Conservation (phyloP, 2,797 vertebrate genomes). For the Malacoctenus gilli region DNA sequence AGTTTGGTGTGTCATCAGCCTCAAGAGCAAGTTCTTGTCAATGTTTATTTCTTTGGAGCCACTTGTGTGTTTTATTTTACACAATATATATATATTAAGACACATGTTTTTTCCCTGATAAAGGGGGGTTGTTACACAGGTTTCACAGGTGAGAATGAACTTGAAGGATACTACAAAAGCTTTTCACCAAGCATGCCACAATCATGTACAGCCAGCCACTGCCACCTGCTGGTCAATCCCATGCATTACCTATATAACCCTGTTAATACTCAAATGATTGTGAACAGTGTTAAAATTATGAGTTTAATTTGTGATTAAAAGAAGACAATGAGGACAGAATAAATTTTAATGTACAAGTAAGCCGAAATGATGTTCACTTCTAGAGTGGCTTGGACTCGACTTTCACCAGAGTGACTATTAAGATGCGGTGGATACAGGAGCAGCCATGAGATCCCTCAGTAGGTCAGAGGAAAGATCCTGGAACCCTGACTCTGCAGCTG, state of each 20-base stretch:
- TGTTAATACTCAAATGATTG: not conserved
- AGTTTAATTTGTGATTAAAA: not conserved
- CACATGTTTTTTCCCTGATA: no score
- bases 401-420: constrained; percentile 38
- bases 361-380: constrained; percentile 6
- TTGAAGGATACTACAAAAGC: not conserved
- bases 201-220: constrained; percentile 43
- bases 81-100: no score
- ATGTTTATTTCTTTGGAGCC: no score
- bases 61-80: no score
- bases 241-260: constrained; percentile 26
- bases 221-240: constrained; percentile 70
- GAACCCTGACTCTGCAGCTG: constrained; percentile 76
- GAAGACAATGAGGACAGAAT: not conserved
- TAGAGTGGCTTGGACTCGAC: no score
- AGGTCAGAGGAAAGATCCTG: constrained; percentile 71
- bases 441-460: constrained; percentile 67
- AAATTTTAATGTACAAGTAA: constrained; percentile 3
- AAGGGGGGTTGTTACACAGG: no score
- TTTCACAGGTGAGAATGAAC: constrained; percentile 25
- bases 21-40: no score
- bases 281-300: not conserved
- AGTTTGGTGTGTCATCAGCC: no score
- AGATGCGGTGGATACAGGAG: constrained; percentile 51
- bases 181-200: constrained; percentile 2